Base-by-base conservation (phyloP, 2,888 invertebrate species). In the Epinotia nisella region DNA sequence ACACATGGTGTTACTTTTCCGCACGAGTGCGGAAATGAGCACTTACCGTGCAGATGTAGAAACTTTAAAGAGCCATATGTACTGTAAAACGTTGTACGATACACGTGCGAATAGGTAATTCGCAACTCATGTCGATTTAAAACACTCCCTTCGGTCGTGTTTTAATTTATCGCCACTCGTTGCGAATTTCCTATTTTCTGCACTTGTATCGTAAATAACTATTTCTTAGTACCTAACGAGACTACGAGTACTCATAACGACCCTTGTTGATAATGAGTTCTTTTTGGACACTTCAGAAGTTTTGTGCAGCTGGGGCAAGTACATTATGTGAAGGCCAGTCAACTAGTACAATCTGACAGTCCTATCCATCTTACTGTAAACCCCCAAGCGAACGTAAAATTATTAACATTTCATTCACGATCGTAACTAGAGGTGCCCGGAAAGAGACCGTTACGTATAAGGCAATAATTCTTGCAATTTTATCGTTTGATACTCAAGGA, bases 401-500 rank as follows among this genome's bases (percentile, higher is more conserved):
- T 56, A 13, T 58, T 45, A 15, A 5, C 55, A 19, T 24, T 56
- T 24, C 24, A 55, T 11, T 19, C 11, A 10, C 53, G 45, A 39
- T 68, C 58, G 62, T 69, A 62, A 68, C 72, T 62, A 68, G 68
- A 68, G 58, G 68, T 68, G 67, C 62, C 62, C 24, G 61, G 56
- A 68, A 61, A 49, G 67, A 35, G 72, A 65, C 59, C 71, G 71
- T 60, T 64, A 67, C 68, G 62, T 72, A 62, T 59, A 69, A 51
- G 69, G 72, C 68, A 69, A 73, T 69, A 70, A 74, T 65, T 53
- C 62, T 74, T 41, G 65, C 55, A 55, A 53, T 55, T 73, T 70
- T 65, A 74, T 68, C 68, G 70, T 45, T 10, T 29, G 61, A 62
- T 65, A 66, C 65, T n/a, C 15, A 70, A 24, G 51, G 58, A 66